Conservation (phyloP, 2,797 vertebrate species). For the Sardinella longiceps region DNA sequence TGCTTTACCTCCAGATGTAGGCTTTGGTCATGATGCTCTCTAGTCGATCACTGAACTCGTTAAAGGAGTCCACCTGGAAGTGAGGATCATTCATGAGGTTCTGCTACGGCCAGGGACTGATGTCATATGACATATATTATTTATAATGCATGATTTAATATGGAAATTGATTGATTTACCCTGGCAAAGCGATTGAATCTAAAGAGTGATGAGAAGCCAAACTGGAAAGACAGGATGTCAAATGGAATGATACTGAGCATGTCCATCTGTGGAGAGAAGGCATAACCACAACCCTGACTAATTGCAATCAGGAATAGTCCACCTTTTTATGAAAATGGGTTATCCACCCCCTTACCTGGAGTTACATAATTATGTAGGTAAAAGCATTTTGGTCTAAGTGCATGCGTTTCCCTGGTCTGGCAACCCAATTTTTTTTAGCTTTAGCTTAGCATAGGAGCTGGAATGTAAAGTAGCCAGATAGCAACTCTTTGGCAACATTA, state of each 20-base stretch:
- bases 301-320: background rate
- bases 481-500: too few species aligned
- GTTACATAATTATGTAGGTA: too few species aligned
- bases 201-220: constrained; percentile 81
- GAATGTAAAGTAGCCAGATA: too few species aligned
- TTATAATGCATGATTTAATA: too few species aligned
- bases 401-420: too few species aligned
- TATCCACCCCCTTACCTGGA: too few species aligned
- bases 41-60: constrained; percentile 90
- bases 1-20: constrained; percentile 89
- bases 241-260: constrained; percentile 82
- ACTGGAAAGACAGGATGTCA: constrained; percentile 81
- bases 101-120: background rate
- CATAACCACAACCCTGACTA: background rate
- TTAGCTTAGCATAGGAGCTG: too few species aligned
- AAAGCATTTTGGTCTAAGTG: too few species aligned
- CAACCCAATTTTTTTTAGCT: too few species aligned
- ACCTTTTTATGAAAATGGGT: too few species aligned
- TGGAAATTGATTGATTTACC: constrained; percentile 67
- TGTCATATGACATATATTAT: too few species aligned
- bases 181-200: constrained; percentile 83
- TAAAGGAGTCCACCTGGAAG: constrained; percentile 83
- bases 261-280: constrained; percentile 74
- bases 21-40: constrained; percentile 89
- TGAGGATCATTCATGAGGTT: constrained; percentile 37